These are phyloP conservation scores for Myotis brandtii DNA, from an alignment of 2,113 vertebrate genomes.

Conservation along the genomic window DNA sequence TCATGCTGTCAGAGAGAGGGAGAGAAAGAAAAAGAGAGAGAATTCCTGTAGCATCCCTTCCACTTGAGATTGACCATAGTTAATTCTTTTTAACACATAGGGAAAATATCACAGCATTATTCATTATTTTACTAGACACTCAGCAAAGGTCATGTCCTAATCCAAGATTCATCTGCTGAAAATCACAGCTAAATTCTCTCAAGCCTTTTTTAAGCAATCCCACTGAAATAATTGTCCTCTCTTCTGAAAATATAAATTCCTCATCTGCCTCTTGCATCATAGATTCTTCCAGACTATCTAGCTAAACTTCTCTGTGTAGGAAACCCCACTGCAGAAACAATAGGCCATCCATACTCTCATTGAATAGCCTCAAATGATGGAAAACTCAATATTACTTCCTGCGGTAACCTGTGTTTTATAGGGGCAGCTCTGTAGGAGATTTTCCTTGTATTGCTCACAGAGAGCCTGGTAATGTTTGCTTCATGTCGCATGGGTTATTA, in stretches of 20 bases:
- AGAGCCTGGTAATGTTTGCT: background rate
- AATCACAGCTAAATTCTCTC: background rate
- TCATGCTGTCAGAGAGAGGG: background rate
- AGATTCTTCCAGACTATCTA: background rate
- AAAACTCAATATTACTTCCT: background rate
- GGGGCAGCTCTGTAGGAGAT: background rate
- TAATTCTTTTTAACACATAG: background rate
- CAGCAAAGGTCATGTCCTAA: background rate
- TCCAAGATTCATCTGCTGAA: background rate
- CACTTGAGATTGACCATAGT: background rate
- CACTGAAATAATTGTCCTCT: background rate
- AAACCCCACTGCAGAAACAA: background rate
- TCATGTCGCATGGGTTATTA: background rate
- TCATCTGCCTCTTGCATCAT: background rate
- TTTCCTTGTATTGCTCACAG: background rate
- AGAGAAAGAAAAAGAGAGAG: background rate
- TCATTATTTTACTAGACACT: background rate
- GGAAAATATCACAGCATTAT: background rate
- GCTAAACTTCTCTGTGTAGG: background rate
- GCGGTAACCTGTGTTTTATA: background rate
- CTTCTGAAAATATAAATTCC: background rate
- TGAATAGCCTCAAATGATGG: background rate
- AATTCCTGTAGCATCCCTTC: background rate
- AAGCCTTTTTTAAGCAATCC: background rate
- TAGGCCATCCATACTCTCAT: background rate